Evolutionary conservation across 2,113 vertebrate species (phyloP), one percentile per base, ranked within the genome.

Genomic region (Silurus meridionalis): DNA sequence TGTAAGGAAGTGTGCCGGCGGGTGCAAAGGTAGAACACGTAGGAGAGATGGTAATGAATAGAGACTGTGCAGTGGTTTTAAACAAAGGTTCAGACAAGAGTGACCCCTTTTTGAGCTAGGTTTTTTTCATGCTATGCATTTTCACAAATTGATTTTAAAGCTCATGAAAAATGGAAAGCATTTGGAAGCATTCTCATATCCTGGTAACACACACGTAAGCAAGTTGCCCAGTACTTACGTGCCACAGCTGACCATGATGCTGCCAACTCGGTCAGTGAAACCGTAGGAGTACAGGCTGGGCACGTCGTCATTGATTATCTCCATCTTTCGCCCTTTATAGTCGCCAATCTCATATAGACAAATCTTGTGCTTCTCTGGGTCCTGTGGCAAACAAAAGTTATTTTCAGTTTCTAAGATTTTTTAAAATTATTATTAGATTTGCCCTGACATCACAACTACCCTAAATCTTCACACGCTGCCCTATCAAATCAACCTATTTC

Each of bases 311-410:
- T 96, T 95, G 91, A 95, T 94, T 91, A 96, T 96, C 94, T 96
- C 95, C 95, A 96, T 96, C 89, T 96, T 96, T 86, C 95, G 94
- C 52, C 95, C 95, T 93, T 96, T 95, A 92, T 94, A 95, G 86
- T 95, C 94, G 50, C 94, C 95, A 6, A 95, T 93, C 93, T 96
- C 95, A 9, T 93, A 95, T 91, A 96, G 92, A 91, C 95, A 96
- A 93, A 96, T 95, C 93, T 96, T 96, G 91, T 96, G 95, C 93
- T 96, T 95, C 90, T 96, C 95, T 0, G 95, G 93, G 90, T 95
- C 94, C 95, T 96, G 88, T 23, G 8, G 84, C 37, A 60, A 15
- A 81, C 17, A 81, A 48, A 83, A 83, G 25, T 21, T 61, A 61
- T 61, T 61, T 61, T 61, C 28, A 61, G 48, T 48, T 80, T 61